phyloP scores from a whole-genome alignment of 2,113 vertebrate species.

The Australoheros scitulus region DNA sequence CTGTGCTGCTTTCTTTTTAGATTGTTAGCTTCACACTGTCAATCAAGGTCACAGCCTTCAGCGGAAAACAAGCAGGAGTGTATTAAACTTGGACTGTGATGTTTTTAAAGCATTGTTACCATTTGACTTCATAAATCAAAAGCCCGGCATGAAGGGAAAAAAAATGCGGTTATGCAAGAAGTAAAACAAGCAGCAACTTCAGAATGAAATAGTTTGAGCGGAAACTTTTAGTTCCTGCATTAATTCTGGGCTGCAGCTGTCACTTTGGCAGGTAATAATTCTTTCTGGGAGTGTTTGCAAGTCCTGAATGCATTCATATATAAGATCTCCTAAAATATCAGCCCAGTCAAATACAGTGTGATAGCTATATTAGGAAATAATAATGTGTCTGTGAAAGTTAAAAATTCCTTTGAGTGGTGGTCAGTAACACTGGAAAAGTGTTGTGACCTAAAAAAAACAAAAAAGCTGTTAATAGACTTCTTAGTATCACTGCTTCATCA shows the following conservation, averaged over 20 bases:
- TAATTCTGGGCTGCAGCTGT: slow-evolving; percentile 15
- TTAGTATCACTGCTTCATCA: not conserved
- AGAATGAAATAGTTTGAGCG: slow-evolving; percentile 14
- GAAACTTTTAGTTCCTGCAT: slow-evolving; percentile 7
- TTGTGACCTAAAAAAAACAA: not conserved
- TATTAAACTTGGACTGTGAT: slow-evolving; percentile 25
- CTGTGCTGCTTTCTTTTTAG: slow-evolving; percentile 13
- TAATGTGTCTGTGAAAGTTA: not conserved
- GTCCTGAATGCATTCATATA: not conserved
- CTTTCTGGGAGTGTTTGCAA: slow-evolving; percentile 2
- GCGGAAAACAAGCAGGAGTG: slow-evolving; percentile 19
- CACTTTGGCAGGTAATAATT: slow-evolving; percentile 28
- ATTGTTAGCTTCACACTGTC: slow-evolving; percentile 46
- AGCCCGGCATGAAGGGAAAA: not conserved
- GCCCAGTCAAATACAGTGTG: not conserved
- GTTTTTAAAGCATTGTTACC: slow-evolving; percentile 31
- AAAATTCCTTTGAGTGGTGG: not conserved
- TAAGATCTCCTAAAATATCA: not conserved
- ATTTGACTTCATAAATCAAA: slow-evolving; percentile 36
- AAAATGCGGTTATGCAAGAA: not conserved
- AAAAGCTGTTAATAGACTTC: not conserved
- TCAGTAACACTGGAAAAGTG: not conserved
- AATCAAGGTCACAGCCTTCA: slow-evolving; percentile 43
- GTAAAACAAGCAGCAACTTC: not conserved
- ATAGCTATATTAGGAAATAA: not conserved